phyloP scores from a whole-genome alignment of 1,140 invertebrate genomes.

The Heterodera carotae region DNA sequence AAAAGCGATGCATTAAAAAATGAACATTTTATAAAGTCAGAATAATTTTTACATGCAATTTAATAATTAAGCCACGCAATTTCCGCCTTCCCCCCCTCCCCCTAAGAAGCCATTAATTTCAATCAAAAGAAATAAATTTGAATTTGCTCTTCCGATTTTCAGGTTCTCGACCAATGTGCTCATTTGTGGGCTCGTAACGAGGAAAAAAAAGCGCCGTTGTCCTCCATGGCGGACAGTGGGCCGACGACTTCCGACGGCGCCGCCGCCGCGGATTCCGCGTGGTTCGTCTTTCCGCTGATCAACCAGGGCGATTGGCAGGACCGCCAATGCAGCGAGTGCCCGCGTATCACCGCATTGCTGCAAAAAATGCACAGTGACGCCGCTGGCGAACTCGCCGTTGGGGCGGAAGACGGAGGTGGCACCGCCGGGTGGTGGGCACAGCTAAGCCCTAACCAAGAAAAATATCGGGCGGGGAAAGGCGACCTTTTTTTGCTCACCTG shows the following conservation, averaged over 20 bases:
- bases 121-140: too few species aligned
- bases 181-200: conserved; percentile 37
- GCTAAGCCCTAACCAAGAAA: too few species aligned
- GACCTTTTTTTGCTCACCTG: neutral
- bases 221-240: neutral
- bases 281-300: conserved; percentile 34
- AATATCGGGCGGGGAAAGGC: too few species aligned
- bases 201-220: neutral
- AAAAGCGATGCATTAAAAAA: too few species aligned
- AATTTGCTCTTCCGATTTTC: neutral
- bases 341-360: conserved; percentile 21
- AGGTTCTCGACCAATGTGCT: conserved; percentile 21
- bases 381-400: neutral
- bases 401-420: neutral
- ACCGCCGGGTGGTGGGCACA: too few species aligned
- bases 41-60: too few species aligned
- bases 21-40: too few species aligned
- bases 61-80: too few species aligned
- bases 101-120: too few species aligned
- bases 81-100: too few species aligned
- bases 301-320: conserved; percentile 40
- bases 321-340: conserved; percentile 32
- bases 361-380: conserved; percentile 33
- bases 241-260: neutral
- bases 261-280: neutral